phyloP scores from a whole-genome alignment of 2,113 vertebrate species.

The Cheilinus undulatus region DNA sequence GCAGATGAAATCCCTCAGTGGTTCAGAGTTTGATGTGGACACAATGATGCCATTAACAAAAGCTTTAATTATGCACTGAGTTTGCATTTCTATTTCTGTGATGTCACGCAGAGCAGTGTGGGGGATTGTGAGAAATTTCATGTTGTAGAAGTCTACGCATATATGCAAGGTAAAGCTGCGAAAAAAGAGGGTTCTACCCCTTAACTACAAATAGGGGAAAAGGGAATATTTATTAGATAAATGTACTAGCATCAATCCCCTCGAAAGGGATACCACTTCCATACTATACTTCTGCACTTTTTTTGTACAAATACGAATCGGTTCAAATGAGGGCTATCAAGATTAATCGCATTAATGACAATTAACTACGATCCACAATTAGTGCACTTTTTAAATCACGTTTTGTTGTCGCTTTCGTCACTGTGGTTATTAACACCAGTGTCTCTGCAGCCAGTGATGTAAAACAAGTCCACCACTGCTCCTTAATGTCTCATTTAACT shows the following conservation, averaged over 20 bases:
- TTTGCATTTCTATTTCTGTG: neutral
- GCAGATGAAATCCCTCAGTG: neutral
- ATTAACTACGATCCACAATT: no score
- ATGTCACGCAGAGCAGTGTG: neutral
- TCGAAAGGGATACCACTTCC: neutral
- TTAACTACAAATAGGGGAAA: neutral
- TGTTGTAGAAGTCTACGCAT: neutral
- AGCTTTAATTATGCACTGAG: slow-evolving; percentile 27
- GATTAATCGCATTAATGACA: no score
- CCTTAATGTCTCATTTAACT: no score
- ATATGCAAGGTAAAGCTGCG: neutral
- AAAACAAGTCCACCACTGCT: no score
- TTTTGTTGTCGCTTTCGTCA: no score
- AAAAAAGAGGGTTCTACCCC: neutral
- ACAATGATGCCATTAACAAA: neutral
- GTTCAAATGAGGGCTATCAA: no score
- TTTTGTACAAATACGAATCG: neutral
- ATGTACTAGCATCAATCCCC: slow-evolving; percentile 7
- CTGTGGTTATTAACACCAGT: no score
- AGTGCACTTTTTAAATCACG: no score
- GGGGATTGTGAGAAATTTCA: neutral
- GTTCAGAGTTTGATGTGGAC: neutral
- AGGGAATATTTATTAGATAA: neutral
- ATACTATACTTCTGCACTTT: slow-evolving; percentile 54
- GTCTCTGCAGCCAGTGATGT: no score